Conservation (phyloP, 37 sponge, comb jelly and placozoan genomes). For the Hexactinellida sp. region DNA sequence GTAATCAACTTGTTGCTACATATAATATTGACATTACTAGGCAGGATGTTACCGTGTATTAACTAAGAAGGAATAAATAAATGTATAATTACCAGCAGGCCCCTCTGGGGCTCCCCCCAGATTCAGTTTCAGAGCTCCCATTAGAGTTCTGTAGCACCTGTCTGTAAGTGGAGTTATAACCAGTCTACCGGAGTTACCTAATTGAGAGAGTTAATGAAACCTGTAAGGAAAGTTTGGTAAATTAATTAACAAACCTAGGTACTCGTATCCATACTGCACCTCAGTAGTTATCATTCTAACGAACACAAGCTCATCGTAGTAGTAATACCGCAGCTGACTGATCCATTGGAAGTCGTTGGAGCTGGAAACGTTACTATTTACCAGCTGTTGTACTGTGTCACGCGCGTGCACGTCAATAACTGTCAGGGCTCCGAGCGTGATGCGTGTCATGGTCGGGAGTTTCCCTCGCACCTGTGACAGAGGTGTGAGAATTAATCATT, state of each 20-base stretch:
- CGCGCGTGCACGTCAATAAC: conserved; percentile 98
- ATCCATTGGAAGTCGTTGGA: conserved; percentile 95
- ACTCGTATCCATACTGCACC: conserved; percentile 92
- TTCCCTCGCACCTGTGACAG: conserved; percentile 77
- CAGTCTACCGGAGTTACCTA: conserved; percentile 87
- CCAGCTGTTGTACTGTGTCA: conserved; percentile 80
- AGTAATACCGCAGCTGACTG: conserved; percentile 93
- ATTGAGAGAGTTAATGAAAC: not conserved
- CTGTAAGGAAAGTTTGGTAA: not conserved
- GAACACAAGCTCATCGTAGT: conserved; percentile 38
- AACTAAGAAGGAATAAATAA: too few species aligned
- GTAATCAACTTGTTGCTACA: too few species aligned
- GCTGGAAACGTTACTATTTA: conserved; percentile 38
- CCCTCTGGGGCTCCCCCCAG: conserved; percentile 98
- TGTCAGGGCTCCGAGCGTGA: conserved; percentile 91
- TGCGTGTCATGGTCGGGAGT: conserved; percentile 71
- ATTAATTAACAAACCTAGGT: conserved; percentile 30
- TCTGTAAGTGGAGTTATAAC: conserved; percentile 98
- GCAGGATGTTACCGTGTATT: too few species aligned
- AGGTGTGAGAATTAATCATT: not conserved
- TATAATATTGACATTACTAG: too few species aligned
- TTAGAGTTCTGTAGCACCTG: conserved; percentile 88
- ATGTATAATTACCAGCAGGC: conserved; percentile 91
- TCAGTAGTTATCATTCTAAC: conserved; percentile 97
- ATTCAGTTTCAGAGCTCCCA: conserved; percentile 93